Evolutionary conservation across 2,797 vertebrate species (phyloP).

Genomic region (Eospalax fontanierii): DNA sequence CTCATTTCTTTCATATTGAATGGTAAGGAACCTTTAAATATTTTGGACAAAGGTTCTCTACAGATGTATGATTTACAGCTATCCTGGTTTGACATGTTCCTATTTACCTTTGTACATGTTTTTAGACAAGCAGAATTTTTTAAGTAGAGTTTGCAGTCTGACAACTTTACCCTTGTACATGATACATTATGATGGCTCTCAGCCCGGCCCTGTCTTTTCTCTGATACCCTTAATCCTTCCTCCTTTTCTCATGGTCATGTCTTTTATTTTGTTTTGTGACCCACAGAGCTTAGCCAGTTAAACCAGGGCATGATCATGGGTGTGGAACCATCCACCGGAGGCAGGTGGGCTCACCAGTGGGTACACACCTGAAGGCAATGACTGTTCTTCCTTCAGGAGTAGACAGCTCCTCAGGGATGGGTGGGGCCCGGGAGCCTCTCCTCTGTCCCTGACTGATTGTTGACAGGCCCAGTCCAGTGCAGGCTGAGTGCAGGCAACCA

Average conservation of each 20-base stretch:
- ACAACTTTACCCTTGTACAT: background rate
- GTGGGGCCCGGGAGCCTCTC: background rate
- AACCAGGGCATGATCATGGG: background rate
- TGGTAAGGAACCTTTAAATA: background rate
- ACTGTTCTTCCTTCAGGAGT: too few species aligned
- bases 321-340: background rate
- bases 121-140: background rate
- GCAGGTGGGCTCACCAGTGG: background rate
- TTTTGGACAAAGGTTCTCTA: background rate
- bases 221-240: background rate
- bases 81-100: background rate
- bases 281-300: background rate
- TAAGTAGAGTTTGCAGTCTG: background rate
- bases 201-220: too few species aligned
- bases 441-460: too few species aligned
- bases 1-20: background rate
- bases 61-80: background rate
- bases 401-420: background rate
- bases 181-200: too few species aligned
- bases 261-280: background rate
- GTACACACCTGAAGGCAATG: background rate
- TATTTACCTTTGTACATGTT: background rate
- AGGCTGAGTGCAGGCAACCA: background rate
- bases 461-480: background rate
- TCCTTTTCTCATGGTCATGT: background rate